These are phyloP conservation scores for Gobius niger DNA, from an alignment of 2,113 vertebrate species.

Conservation along the genomic window DNA sequence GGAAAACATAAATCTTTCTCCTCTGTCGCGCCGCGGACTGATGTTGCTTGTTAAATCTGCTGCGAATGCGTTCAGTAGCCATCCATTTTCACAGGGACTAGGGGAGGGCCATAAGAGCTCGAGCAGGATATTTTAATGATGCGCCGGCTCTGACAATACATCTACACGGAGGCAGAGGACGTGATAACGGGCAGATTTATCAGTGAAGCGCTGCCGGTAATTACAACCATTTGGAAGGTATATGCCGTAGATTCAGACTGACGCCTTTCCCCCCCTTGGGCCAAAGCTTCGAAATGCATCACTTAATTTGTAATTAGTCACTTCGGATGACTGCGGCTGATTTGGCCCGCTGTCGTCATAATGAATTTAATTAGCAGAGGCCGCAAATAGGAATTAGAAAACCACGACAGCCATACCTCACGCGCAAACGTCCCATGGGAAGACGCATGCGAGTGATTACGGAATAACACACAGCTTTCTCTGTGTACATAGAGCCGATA, in stretches of 20 bases:
- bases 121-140: neutral
- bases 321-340: slow-evolving; percentile 55
- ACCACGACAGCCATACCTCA: slow-evolving; percentile 32
- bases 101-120: neutral
- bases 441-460: neutral
- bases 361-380: slow-evolving; percentile 70
- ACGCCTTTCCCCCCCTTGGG: slow-evolving; percentile 23
- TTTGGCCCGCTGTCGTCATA: slow-evolving; percentile 57
- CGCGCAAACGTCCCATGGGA: slow-evolving; percentile 22
- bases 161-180: neutral
- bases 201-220: slow-evolving; percentile 29
- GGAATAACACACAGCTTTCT: neutral
- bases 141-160: neutral
- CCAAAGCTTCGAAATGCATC: slow-evolving; percentile 33
- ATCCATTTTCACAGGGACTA: neutral
- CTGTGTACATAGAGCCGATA: neutral
- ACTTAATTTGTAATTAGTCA: slow-evolving; percentile 68
- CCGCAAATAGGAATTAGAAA: slow-evolving; percentile 60
- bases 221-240: slow-evolving; percentile 44
- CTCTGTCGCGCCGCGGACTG: slow-evolving; percentile 15
- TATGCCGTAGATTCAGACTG: slow-evolving; percentile 40
- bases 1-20: slow-evolving; percentile 42
- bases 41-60: slow-evolving; percentile 22
- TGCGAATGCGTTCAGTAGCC: slow-evolving; percentile 12
- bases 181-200: slow-evolving; percentile 10